Evolutionary conservation across 2,113 vertebrate species (phyloP).

Genomic region (Physeter macrocephalus): DNA sequence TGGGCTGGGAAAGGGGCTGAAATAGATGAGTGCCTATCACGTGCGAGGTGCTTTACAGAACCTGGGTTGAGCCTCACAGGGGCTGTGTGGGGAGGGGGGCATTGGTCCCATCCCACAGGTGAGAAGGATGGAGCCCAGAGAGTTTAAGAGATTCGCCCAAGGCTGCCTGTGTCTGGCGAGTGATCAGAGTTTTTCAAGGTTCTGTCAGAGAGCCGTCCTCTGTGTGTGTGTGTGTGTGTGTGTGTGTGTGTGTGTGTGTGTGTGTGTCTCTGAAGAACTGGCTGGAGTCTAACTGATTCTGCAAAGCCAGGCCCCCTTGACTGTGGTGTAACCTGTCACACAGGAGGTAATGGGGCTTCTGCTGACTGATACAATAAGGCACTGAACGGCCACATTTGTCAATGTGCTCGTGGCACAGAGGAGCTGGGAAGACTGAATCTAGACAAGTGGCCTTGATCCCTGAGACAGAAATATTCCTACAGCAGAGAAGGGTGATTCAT

Average conservation of each 20-base stretch:
- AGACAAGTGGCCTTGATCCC: not conserved
- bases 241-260: accelerated
- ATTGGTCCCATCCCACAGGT: no score
- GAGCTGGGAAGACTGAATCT: not conserved
- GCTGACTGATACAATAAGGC: not conserved
- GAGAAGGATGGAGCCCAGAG: not conserved
- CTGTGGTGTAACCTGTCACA: not conserved
- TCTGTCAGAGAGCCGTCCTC: not conserved
- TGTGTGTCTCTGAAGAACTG: not conserved
- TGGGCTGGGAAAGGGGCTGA: not conserved
- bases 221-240: not conserved
- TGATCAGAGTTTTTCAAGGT: not conserved
- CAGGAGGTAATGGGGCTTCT: not conserved
- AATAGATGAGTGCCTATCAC: accelerated
- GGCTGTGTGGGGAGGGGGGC: accelerated
- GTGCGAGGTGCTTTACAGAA: accelerated
- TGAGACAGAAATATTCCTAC: conserved; percentile 37
- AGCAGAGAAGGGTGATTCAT: conserved; percentile 33
- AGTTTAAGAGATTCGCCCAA: not conserved
- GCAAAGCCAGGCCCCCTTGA: not conserved
- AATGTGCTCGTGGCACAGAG: not conserved
- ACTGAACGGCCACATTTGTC: not conserved
- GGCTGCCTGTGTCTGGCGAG: not conserved
- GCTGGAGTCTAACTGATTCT: not conserved
- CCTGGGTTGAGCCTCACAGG: accelerated